Evolutionary conservation across 1,140 invertebrate species (phyloP).

Genomic region (Lordiphosa stackelbergi): DNA sequence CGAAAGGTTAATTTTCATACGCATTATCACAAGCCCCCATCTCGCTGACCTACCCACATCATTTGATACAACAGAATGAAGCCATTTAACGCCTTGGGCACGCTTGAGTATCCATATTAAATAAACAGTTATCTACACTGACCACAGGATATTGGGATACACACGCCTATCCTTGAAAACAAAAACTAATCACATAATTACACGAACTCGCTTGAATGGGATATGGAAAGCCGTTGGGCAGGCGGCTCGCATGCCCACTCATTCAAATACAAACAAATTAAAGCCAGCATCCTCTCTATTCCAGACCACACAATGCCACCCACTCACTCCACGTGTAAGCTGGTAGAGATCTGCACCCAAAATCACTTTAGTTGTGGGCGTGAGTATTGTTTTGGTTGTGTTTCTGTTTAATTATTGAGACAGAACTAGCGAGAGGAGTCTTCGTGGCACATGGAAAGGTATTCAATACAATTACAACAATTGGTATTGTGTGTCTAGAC

Average conservation of each 20-base stretch:
- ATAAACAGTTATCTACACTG: slow-evolving; percentile 47
- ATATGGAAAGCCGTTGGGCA: not conserved
- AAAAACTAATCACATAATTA: slow-evolving; percentile 56
- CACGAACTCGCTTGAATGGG: slow-evolving; percentile 47
- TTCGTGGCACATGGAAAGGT: slow-evolving; percentile 4
- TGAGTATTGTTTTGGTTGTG: slow-evolving; percentile 12
- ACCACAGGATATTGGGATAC: slow-evolving; percentile 5
- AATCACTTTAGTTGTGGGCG: slow-evolving; percentile 54
- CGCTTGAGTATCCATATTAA: slow-evolving; percentile 42
- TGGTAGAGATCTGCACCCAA: slow-evolving; percentile 23
- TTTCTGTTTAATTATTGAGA: slow-evolving; percentile 62
- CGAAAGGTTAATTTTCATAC: too few relatives aligned
- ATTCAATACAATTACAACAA: slow-evolving; percentile 29
- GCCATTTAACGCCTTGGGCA: slow-evolving; percentile 22
- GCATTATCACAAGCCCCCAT: too few relatives aligned
- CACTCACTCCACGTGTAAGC: slow-evolving; percentile 1
- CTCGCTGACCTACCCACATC: too few relatives aligned
- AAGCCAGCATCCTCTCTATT: slow-evolving; percentile 8
- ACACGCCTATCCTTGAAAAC: slow-evolving; percentile 30
- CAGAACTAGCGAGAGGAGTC: slow-evolving; percentile 11
- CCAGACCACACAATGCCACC: not conserved
- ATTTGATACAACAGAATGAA: slow-evolving; percentile 13
- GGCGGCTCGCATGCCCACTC: slow-evolving; percentile 12
- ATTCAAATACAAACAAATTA: slow-evolving; percentile 49
- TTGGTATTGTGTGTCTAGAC: slow-evolving; percentile 1